phyloP scores from a whole-genome alignment of 1,140 invertebrate genomes.

The Drosophila suzukii region DNA sequence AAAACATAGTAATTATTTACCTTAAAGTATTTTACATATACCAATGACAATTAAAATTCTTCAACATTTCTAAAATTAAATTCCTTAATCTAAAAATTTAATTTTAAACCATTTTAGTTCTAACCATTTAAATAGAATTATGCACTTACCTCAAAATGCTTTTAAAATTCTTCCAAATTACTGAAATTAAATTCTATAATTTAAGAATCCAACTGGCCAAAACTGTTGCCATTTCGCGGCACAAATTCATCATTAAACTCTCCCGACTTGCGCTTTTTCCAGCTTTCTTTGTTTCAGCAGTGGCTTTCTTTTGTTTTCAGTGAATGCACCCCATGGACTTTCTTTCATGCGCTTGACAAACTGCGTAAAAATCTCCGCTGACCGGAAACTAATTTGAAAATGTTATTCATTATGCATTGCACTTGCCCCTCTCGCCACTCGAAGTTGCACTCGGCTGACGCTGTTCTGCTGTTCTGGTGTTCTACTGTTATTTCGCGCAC shows the following conservation, averaged over 20 bases:
- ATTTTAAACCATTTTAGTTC: no score
- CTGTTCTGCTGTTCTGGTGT: conserved; percentile 34
- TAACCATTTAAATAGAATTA: no score
- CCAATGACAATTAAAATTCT: no score
- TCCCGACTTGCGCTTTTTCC: conserved; percentile 1
- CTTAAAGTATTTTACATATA: no score
- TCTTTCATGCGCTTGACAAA: conserved; percentile 61
- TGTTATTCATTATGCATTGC: conserved; percentile 80
- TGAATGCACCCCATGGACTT: conserved; percentile 21
- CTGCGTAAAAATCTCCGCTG: conserved; percentile 77
- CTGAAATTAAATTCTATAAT: background rate
- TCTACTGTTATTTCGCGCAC: conserved; percentile 59
- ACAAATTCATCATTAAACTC: conserved; percentile 21
- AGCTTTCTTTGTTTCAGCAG: background rate
- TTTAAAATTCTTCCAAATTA: background rate
- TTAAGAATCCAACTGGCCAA: background rate
- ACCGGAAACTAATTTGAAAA: conserved; percentile 83
- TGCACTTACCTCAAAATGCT: no score
- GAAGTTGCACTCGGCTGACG: conserved; percentile 31
- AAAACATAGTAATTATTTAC: no score
- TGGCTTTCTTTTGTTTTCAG: conserved; percentile 31
- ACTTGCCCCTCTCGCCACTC: conserved; percentile 15
- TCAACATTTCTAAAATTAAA: no score
- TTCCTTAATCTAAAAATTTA: no score
- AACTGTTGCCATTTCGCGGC: conserved; percentile 7